Evolutionary conservation across 2,888 invertebrate genomes (phyloP), one percentile per base, ranked within the genome.

Genomic region (Perdita meconis): DNA sequence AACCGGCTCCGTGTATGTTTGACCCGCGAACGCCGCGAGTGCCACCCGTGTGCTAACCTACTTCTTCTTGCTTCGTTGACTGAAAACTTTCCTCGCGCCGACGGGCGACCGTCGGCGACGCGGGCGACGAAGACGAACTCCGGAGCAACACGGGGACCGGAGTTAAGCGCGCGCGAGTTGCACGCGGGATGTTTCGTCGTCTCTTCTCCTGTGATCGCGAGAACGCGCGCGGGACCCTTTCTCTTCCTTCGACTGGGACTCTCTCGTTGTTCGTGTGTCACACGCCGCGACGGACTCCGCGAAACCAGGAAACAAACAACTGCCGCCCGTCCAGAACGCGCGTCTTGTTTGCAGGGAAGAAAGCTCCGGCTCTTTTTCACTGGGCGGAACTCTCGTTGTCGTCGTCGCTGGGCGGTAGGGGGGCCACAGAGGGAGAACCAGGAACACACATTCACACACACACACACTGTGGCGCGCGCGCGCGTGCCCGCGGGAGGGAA

Each of bases 361-460:
- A 83, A 78, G 60, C 83, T 67, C 0, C 61, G 57, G 66, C 50
- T 69, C 75, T 74, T 83, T 79, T 80, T 79, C 84, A 61, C 76
- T 78, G 78, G 81, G 83, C 68, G 83, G 81, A 75, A 81, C 83
- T 80, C 83, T 78, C 80, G 70, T 59, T 72, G 70, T 70, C 82
- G 82, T 76, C 55, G 78, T 47, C 47, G 19, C 75, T 30, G 44
- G 69, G 65, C 42, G 40, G 42, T 53, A 55, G 51, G 61, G 59
- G 64, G 57, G 53, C 51, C 63, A 72, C 47, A 67, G 67, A 68
- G 70, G 66, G 57, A 71, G 57, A 75, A 69, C 70, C 55, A 65
- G 59, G 64, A 55, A 70, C 53, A 76, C 78, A 78, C 70, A 61
- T 57, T 65, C 16, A 68, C 40, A 68, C 40, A 57, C 51, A 59